A percentile compares a stretch with the other conserved stretches of the same genome.
Evolutionary conservation across 2,888 invertebrate genomes (phyloP).

Genomic region (Melinaea marsaeus): DNA sequence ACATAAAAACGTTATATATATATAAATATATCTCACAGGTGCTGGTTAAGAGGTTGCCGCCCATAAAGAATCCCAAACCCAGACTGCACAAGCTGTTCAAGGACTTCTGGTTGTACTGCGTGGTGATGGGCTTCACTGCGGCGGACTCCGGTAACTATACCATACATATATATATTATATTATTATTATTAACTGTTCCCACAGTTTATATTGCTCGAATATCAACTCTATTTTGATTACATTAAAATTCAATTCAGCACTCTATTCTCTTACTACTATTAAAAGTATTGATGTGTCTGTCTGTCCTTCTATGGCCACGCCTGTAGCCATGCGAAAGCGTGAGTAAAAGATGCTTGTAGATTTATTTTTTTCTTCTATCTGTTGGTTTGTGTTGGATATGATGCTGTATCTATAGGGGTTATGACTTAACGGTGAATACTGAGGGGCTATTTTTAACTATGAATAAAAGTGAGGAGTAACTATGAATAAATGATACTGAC

Average conservation of each 20-base stretch:
- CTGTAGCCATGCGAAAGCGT: conserved; percentile 77
- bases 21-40: conserved; percentile 55
- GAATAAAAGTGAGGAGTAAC: no score
- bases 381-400: conserved; percentile 35
- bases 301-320: conserved; percentile 74
- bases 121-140: conserved; percentile 98
- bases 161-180: not conserved
- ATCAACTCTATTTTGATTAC: conserved; percentile 33
- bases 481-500: no score
- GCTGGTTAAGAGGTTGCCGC: conserved; percentile 89
- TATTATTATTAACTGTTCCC: not conserved
- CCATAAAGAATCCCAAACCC: conserved; percentile 93
- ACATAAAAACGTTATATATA: no score
- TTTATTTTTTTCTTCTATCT: conserved; percentile 37
- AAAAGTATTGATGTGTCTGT: conserved; percentile 63
- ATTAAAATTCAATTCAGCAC: conserved; percentile 36
- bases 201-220: conserved; percentile 29
- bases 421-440: not conserved
- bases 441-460: not conserved
- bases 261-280: conserved; percentile 28
- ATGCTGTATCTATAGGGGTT: conserved; percentile 37
- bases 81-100: conserved; percentile 97
- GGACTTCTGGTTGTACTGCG: conserved; percentile 99
- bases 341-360: conserved; percentile 72
- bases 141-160: conserved; percentile 81